Conservation (phyloP, 2,797 vertebrate species). For the Orestias chungarensis region DNA sequence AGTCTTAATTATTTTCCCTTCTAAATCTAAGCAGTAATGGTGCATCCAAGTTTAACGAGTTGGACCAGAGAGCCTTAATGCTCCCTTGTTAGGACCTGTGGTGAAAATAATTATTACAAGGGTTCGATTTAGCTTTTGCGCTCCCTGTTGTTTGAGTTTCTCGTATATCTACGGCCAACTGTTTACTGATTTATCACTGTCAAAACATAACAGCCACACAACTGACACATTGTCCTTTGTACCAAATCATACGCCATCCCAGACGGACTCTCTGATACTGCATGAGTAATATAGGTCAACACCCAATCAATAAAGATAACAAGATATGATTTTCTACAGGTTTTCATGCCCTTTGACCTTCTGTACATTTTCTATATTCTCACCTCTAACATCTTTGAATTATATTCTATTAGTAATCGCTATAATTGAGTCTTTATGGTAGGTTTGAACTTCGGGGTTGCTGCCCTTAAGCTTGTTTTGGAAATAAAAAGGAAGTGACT, state of each 20-base stretch:
- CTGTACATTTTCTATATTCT: background rate
- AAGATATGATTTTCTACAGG: constrained; percentile 20
- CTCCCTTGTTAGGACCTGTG: background rate
- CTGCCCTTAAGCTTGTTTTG: background rate
- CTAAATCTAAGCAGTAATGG: constrained; percentile 9
- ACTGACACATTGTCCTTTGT: background rate
- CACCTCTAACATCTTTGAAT: background rate
- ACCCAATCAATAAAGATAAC: constrained; percentile 56
- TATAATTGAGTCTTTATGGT: background rate
- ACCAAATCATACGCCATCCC: background rate
- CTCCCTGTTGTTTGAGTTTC: background rate
- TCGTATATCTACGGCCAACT: fast-evolving
- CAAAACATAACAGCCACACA: background rate
- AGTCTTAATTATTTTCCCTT: background rate
- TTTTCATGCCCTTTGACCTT: background rate
- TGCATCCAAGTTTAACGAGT: constrained; percentile 1
- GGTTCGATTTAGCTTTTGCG: background rate
- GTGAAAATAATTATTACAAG: constrained; percentile 1
- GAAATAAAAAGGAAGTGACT: background rate
- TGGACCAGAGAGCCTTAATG: background rate
- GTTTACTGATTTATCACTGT: constrained; percentile 4
- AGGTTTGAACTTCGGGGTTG: too few relatives aligned
- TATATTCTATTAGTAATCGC: too few relatives aligned
- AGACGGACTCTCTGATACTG: constrained; percentile 35
- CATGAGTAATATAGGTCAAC: constrained; percentile 26